phyloP scores from a whole-genome alignment of 2,113 vertebrate genomes.

The Mus musculus region GRCm39 chr4:140489001-140489500 shows the following conservation, averaged over 20 bases:
- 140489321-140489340: neutral
- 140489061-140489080: neutral
- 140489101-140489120: accelerated
- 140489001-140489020: constrained; percentile 93
- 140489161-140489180: neutral
- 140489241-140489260: neutral
- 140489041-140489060: accelerated
- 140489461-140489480: neutral
- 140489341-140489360: neutral
- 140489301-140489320: neutral
- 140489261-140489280: neutral
- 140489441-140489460: neutral
- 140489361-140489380: neutral
- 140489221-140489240: neutral
- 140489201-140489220: neutral
- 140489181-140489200: neutral
- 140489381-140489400: neutral
- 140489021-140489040: constrained; percentile 90
- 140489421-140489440: neutral
- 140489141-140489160: no score
- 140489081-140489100: accelerated
- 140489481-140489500: no score
- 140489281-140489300: neutral
- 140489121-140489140: accelerated
- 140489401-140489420: neutral